Percentiles rank a stretch among this genome's conserved stretches.
Evolutionary conservation across 92 coral and sea anemone species (phyloP).

Genomic region (Porites cylindrica): DNA sequence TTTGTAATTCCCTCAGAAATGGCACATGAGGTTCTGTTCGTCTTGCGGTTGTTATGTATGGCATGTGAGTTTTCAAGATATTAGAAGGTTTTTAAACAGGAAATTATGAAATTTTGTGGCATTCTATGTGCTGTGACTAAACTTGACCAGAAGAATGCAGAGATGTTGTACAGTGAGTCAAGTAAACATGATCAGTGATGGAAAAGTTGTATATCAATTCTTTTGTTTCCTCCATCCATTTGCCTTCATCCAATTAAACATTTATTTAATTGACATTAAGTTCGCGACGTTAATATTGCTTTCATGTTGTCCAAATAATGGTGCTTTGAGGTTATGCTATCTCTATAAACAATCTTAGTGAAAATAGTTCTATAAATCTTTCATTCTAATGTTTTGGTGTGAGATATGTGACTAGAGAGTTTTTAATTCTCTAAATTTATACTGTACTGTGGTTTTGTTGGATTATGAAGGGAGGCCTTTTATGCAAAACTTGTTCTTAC

Average conservation of each 20-base stretch:
- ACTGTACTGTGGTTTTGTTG: neutral
- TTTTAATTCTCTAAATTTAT: neutral
- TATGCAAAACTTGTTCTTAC: constrained; percentile 18
- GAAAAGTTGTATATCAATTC: constrained; percentile 17
- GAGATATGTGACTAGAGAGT: neutral
- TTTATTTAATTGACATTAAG: constrained; percentile 33
- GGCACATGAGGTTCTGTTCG: neutral
- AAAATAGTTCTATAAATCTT: neutral
- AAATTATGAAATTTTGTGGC: constrained; percentile 31
- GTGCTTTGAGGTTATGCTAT: constrained; percentile 27
- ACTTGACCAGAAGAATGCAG: constrained; percentile 10
- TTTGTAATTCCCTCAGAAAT: neutral
- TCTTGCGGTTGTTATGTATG: neutral
- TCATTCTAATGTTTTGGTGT: neutral
- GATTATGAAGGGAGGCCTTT: neutral
- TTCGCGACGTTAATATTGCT: constrained; percentile 32
- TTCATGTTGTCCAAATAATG: constrained; percentile 20
- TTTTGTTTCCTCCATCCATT: constrained; percentile 28
- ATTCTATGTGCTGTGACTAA: constrained; percentile 20
- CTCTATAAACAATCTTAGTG: constrained; percentile 29
- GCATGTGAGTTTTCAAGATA: neutral
- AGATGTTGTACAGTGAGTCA: constrained; percentile 8
- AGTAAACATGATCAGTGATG: constrained; percentile 42
- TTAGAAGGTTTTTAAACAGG: neutral
- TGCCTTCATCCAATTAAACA: constrained; percentile 44